These are phyloP conservation scores for Catocala fraxini DNA, from an alignment of 2,888 invertebrate genomes.

Conservation along the genomic window DNA sequence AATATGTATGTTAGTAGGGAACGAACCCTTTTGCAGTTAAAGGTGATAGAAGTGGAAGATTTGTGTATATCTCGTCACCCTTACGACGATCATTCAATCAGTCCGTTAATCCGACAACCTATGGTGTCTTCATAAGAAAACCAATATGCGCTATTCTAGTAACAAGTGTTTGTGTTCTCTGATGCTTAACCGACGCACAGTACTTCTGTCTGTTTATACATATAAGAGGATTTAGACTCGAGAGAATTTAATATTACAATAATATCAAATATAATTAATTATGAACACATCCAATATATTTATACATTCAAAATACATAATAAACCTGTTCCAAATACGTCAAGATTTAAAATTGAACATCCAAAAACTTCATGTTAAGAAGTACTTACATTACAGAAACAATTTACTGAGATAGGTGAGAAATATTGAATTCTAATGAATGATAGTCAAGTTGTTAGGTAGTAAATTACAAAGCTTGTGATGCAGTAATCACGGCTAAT, in stretches of 20 bases:
- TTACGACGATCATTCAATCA: too few species aligned
- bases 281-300: constrained; percentile 16
- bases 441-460: constrained; percentile 39
- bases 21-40: too few species aligned
- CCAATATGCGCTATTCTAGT: too few species aligned
- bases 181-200: not conserved
- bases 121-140: too few species aligned
- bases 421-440: constrained; percentile 30
- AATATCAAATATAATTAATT: constrained; percentile 14
- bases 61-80: too few species aligned
- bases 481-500: constrained; percentile 28
- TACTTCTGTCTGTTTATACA: not conserved
- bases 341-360: constrained; percentile 5
- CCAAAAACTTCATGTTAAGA: constrained; percentile 2
- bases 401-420: constrained; percentile 13
- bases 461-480: constrained; percentile 46
- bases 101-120: too few species aligned
- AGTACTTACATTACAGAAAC: constrained; percentile 5
- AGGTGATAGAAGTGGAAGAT: too few species aligned
- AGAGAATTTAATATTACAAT: constrained; percentile 7
- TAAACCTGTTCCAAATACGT: constrained; percentile 10
- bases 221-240: not conserved
- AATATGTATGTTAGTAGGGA: too few species aligned
- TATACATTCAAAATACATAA: constrained; percentile 11
- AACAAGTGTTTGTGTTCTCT: too few species aligned